Evolutionary conservation across 2,797 vertebrate species (phyloP).

Genomic region (Malurus splendens): DNA sequence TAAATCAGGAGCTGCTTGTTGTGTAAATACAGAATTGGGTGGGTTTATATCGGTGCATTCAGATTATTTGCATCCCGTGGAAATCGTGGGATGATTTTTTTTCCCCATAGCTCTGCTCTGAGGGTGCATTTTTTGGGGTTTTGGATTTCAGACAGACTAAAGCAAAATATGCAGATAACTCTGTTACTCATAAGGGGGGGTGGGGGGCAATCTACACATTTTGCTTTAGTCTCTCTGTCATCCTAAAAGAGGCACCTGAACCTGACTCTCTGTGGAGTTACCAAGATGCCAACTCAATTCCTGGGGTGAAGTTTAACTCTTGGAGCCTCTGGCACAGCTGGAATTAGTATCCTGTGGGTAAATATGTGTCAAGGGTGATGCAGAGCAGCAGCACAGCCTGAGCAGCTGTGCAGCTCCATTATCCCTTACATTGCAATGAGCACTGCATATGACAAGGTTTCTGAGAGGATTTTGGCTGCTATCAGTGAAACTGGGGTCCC

Average conservation of each 20-base stretch:
- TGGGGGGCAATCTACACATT: no score
- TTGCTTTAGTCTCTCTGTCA: no score
- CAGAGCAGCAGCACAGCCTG: neutral
- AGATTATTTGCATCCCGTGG: neutral
- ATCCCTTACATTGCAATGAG: fast-evolving
- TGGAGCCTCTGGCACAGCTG: neutral
- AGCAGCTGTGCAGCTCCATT: neutral
- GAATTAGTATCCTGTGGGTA: neutral
- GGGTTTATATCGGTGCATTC: neutral
- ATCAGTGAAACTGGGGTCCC: neutral
- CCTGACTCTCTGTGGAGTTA: neutral
- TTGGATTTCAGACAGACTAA: neutral
- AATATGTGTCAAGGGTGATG: neutral
- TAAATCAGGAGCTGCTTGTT: neutral
- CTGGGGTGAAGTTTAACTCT: neutral
- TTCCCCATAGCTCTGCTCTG: neutral
- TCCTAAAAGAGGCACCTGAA: neutral
- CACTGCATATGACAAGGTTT: fast-evolving
- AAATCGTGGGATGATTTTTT: no score
- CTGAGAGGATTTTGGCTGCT: neutral
- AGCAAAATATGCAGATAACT: neutral
- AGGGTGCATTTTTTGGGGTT: neutral
- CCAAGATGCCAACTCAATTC: neutral
- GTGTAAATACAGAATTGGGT: neutral
- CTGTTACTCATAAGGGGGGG: no score